Evolutionary conservation across 2,113 vertebrate species (phyloP).

Genomic region (Paratilapia polleni): DNA sequence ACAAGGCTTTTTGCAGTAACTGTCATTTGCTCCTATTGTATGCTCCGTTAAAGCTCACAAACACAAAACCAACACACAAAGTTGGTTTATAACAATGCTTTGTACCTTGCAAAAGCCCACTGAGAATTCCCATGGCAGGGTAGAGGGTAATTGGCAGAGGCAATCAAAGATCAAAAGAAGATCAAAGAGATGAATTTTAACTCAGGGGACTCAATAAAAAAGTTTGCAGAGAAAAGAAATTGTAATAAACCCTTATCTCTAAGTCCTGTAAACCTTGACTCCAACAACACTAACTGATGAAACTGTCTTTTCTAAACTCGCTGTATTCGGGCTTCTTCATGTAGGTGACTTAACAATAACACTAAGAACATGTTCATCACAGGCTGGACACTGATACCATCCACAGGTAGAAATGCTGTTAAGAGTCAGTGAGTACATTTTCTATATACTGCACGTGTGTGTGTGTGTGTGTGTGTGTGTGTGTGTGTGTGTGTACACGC

Average conservation of each 20-base stretch:
- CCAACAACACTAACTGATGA: conserved; percentile 16
- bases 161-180: conserved; percentile 45
- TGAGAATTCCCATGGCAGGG: not conserved
- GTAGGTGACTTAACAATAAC: not conserved
- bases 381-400: not conserved
- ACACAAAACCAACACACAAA: not conserved
- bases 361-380: not conserved
- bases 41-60: not conserved
- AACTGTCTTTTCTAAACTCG: not conserved
- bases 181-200: conserved; percentile 44
- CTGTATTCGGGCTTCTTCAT: not conserved
- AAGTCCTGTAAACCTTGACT: conserved; percentile 19
- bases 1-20: not conserved
- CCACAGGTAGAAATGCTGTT: not conserved
- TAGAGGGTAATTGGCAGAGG: not conserved
- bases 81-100: not conserved
- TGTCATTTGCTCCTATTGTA: not conserved
- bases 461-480: not conserved
- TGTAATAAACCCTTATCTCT: conserved; percentile 16
- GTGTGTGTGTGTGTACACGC: not conserved
- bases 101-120: not conserved
- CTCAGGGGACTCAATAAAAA: conserved; percentile 14
- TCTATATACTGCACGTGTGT: not conserved
- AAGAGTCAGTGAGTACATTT: not conserved
- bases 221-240: conserved; percentile 3